Evolutionary conservation across 2,797 vertebrate species (phyloP).

Genomic region (Picus viridis): DNA sequence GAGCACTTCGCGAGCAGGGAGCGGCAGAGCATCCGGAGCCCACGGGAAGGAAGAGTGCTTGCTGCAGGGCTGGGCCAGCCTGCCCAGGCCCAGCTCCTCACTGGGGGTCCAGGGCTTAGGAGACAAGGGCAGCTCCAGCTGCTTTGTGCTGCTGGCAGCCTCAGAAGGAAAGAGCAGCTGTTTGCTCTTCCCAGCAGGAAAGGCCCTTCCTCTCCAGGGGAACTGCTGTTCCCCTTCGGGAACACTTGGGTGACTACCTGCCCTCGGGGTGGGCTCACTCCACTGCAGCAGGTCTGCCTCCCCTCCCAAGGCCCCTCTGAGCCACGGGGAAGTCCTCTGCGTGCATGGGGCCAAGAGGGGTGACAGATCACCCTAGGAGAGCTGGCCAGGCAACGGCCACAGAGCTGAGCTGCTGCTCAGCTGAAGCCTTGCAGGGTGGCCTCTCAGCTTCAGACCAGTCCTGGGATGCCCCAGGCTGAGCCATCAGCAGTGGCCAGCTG

Average conservation of each 20-base stretch:
- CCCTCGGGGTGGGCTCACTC: rapidly evolving
- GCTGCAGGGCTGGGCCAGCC: neutral
- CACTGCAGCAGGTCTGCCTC: neutral
- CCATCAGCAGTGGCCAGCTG: neutral
- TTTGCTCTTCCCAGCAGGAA: neutral
- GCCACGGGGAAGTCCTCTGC: neutral
- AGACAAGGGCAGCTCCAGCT: neutral
- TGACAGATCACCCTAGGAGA: rapidly evolving
- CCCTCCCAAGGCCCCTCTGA: neutral
- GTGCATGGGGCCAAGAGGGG: neutral
- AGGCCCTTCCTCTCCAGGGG: neutral
- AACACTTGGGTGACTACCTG: neutral
- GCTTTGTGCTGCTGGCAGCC: neutral
- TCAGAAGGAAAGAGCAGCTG: neutral
- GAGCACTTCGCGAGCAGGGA: slow-evolving; percentile 69
- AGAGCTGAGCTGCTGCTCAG: neutral
- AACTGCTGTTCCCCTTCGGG: slow-evolving; percentile 1
- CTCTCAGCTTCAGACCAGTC: neutral
- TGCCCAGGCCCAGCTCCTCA: neutral
- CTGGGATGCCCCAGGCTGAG: too few species aligned
- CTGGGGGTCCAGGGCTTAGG: neutral
- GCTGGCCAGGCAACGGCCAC: rapidly evolving
- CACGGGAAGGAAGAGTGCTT: slow-evolving; percentile 18
- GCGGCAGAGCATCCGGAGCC: slow-evolving; percentile 55
- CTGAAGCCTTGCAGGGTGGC: neutral